Base-by-base conservation (phyloP, 2,797 vertebrate species). In the Gymnothorax reevesii region DNA sequence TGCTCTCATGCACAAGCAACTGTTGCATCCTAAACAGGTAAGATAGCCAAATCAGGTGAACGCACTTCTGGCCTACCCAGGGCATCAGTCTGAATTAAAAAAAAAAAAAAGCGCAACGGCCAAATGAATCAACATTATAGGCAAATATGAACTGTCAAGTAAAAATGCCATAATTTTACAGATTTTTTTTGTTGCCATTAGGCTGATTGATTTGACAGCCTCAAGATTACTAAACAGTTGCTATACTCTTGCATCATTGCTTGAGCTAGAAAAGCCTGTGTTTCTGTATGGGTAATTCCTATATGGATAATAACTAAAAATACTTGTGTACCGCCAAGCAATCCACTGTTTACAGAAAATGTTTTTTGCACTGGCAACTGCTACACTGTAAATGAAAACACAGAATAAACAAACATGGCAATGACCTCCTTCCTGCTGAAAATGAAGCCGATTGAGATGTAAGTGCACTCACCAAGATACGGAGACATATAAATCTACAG, bases 381-480 rank as follows among this genome's bases (percentile, higher is more conserved):
- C 64, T n/a, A 69, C n/a, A 69, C 64, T n/a, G 64, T 22, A 69
- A 69, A 69, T 69, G n/a, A 69, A n/a, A 20, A 64, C 60, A 64
- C 60, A 64, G 60, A 20, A 64, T 64, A 0, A 4, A 69, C 64
- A 25, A 25, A 25, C 64, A 69, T 69, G 25, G 64, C 64, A 69
- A 22, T 9, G 64, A 17, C 22, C 64, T 25, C 22, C n/a, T 69
- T 8, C 25, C 22, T 25, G 64, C 64, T 22, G 25, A 69, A 69
- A 69, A 69, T 69, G 9, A 25, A 69, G 64, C 9, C 22, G 22
- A 69, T 25, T 69, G 64, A 69, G 22, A n/a, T 69, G 64, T 6
- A 25, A 69, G 1, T n/a, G 64, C 17, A 7, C 64, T 13, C 64
- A 69, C 64, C 25, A n/a, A 69, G 64, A 69, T 69, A 69, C 25